Evolutionary conservation across 2,888 invertebrate species (phyloP).

Genomic region (Eupithecia subumbrata): DNA sequence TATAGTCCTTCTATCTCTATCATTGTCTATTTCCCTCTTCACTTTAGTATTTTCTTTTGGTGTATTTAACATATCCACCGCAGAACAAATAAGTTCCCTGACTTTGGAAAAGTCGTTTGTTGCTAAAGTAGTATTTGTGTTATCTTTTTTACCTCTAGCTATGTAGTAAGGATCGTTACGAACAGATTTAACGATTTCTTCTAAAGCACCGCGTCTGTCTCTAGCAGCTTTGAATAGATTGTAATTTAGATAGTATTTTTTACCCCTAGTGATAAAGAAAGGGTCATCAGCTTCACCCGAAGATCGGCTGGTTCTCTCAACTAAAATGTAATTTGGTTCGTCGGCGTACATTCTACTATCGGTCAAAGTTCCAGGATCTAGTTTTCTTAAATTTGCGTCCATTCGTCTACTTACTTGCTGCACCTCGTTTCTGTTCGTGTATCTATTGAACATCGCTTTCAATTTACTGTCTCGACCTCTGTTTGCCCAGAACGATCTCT

Average conservation of each 20-base stretch:
- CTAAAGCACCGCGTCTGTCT: slow-evolving; percentile 72
- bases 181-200: slow-evolving; percentile 76
- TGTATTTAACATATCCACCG: slow-evolving; percentile 59
- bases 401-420: slow-evolving; percentile 36
- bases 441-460: slow-evolving; percentile 55
- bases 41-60: slow-evolving; percentile 55
- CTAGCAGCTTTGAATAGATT: slow-evolving; percentile 60
- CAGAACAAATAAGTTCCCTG: slow-evolving; percentile 71
- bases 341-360: slow-evolving; percentile 79
- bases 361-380: slow-evolving; percentile 62
- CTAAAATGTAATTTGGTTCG: slow-evolving; percentile 81
- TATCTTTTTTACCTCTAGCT: slow-evolving; percentile 79
- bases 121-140: slow-evolving; percentile 46
- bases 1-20: slow-evolving; percentile 70
- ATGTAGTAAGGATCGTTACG: slow-evolving; percentile 81
- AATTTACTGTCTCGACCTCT: slow-evolving; percentile 63
- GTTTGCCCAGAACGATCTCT: slow-evolving; percentile 60
- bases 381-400: slow-evolving; percentile 41
- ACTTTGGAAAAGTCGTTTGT: slow-evolving; percentile 59
- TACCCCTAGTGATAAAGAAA: slow-evolving; percentile 71
- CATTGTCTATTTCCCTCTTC: slow-evolving; percentile 69
- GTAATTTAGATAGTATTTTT: slow-evolving; percentile 61
- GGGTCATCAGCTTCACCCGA: slow-evolving; percentile 71
- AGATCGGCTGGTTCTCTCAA: slow-evolving; percentile 75
- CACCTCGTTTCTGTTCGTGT: slow-evolving; percentile 41